Evolutionary conservation across 1,140 invertebrate species (phyloP), one percentile per base, ranked within the genome.

Genomic region (Leptinotarsa defecta): DNA sequence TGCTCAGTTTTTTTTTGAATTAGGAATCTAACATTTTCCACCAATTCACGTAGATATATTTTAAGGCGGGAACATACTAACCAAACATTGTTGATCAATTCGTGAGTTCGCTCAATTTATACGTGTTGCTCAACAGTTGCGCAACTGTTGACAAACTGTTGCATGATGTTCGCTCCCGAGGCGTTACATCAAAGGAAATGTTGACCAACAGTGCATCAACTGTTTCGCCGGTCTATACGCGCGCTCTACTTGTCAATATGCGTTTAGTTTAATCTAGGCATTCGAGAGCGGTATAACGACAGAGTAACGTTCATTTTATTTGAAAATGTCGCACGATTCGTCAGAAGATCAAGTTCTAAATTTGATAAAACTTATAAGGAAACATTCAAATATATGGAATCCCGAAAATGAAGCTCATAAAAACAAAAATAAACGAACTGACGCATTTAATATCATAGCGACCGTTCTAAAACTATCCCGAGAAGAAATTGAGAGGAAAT

Each of bases 401-500:
- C 27, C 27, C 67, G 27, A 68, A 68, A 68, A 68, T 43, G 67
- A n/a, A 68, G 34, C 27, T 43, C 17, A 68, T 68, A 43, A 43
- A 68, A 22, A 68, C 67, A 68, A 68, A 68, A 68, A 68, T 43
- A 13, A 68, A 68, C 27, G 67, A 27, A 68, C 67, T 43, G 67
- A 68, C 27, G 67, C 67, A 68, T 68, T 62, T 62, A 62, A 62
- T 62, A 62, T n/a, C 11, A 62, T 17, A 62, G 61, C 67, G 27
- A 34, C 27, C 27, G 27, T 43, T 68, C 67, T 68, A 68, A 27
- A 43, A 43, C 27, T 24, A 27, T 68, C 67, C 22, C 27, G 67
- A 43, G 22, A 68, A 68, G 67, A 68, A 68, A 27, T 22, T 68
- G 67, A 68, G 27, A 22, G 67, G 34, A 68, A 68, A 68, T 17